These are phyloP conservation scores for Parus major DNA, from an alignment of 2,113 vertebrate species.

Conservation along the genomic window DNA sequence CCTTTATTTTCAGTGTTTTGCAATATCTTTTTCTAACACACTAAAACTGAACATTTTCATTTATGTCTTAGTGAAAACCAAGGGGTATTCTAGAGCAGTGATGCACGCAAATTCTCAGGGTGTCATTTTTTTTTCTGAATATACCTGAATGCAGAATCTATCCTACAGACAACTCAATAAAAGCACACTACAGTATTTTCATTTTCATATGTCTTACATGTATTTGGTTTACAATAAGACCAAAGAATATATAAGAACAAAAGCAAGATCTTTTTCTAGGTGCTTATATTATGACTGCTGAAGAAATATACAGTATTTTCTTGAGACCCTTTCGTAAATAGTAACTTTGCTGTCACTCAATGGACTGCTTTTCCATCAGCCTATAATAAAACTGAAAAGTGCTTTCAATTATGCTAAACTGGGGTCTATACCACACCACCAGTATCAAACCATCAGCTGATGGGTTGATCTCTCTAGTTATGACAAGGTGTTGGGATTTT, in stretches of 20 bases:
- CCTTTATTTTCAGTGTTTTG: neutral
- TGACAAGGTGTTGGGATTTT: neutral
- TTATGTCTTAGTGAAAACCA: neutral
- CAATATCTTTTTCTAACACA: neutral
- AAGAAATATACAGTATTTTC: neutral
- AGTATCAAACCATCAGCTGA: neutral
- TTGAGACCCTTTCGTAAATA: neutral
- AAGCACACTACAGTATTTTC: neutral
- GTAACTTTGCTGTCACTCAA: neutral
- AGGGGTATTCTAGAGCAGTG: neutral
- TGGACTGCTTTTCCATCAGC: neutral
- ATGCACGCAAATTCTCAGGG: neutral
- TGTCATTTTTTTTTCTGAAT: neutral
- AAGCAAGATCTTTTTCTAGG: neutral
- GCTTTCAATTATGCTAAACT: neutral
- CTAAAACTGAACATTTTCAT: neutral
- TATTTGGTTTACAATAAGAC: neutral
- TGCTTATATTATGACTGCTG: rapidly evolving
- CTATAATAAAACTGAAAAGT: neutral
- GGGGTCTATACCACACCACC: neutral
- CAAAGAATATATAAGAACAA: neutral
- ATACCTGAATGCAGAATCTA: neutral
- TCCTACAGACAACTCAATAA: neutral
- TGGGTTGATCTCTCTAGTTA: neutral
- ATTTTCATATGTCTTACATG: neutral